phyloP scores from a whole-genome alignment of 2,888 invertebrate genomes.

The Kuschelorhynchus macadamiae region DNA sequence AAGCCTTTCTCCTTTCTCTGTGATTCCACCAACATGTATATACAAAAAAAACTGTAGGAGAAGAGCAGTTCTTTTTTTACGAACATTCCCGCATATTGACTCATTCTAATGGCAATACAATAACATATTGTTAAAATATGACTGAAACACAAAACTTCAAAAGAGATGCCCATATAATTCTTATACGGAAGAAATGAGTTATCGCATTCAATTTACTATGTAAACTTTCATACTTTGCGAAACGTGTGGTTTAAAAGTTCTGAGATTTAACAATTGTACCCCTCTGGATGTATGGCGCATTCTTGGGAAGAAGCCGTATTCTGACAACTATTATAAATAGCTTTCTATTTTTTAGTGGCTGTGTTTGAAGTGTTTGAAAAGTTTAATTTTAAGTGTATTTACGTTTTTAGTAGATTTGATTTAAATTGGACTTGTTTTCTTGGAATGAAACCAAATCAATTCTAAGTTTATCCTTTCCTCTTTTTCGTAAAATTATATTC shows the following conservation, averaged over 20 bases:
- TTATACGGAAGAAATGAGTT: conserved; percentile 51
- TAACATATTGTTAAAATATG: too few species aligned
- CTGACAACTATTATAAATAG: conserved; percentile 31
- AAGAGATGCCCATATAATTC: conserved; percentile 56
- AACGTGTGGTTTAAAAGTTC: conserved; percentile 50
- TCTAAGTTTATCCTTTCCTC: too few species aligned
- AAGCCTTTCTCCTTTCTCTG: too few species aligned
- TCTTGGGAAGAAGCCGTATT: conserved; percentile 29
- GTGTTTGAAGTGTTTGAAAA: conserved; percentile 6
- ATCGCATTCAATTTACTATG: conserved; percentile 56
- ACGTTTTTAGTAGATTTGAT: too few species aligned
- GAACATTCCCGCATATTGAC: too few species aligned
- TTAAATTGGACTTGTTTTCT: too few species aligned
- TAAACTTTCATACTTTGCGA: conserved; percentile 55
- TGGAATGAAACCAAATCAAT: too few species aligned
- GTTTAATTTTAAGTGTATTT: conserved; percentile 13
- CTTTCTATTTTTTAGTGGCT: conserved; percentile 25
- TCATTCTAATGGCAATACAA: too few species aligned
- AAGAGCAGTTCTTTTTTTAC: too few species aligned
- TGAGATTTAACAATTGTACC: conserved; percentile 44
- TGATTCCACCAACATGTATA: too few species aligned
- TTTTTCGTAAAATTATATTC: too few species aligned
- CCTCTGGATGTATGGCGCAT: conserved; percentile 46
- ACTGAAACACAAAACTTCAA: conserved; percentile 31
- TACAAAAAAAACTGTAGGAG: too few species aligned